phyloP scores from a whole-genome alignment of 2,797 vertebrate species.

The Sebastes cheni region DNA sequence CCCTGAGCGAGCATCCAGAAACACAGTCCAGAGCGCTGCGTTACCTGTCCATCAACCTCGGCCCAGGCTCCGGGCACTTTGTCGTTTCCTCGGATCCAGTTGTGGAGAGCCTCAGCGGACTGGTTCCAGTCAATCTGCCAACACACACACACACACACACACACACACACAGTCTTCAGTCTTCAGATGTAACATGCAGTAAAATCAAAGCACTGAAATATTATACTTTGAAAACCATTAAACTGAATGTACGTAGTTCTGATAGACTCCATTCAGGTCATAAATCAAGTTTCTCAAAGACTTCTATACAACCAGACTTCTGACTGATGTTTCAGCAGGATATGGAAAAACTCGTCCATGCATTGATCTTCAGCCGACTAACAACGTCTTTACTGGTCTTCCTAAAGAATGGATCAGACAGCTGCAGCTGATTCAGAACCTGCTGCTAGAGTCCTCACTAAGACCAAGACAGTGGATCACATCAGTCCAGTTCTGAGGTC shows the following conservation, averaged over 20 bases:
- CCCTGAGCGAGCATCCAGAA: too few relatives aligned
- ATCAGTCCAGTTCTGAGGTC: too few relatives aligned
- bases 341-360: too few relatives aligned
- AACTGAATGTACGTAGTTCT: neutral
- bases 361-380: too few relatives aligned
- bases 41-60: slow-evolving; percentile 86
- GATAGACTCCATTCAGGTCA: neutral
- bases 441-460: too few relatives aligned
- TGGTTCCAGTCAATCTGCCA: slow-evolving; percentile 90
- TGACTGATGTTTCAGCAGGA: too few relatives aligned
- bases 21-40: neutral
- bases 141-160: neutral
- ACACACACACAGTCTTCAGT: neutral
- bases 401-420: too few relatives aligned
- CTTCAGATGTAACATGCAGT: neutral
- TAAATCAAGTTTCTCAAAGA: neutral
- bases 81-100: slow-evolving; percentile 93
- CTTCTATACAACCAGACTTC: neutral
- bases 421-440: too few relatives aligned
- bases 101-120: slow-evolving; percentile 87
- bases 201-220: neutral
- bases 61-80: slow-evolving; percentile 92
- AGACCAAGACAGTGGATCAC: too few relatives aligned
- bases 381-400: too few relatives aligned
- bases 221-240: neutral